Conservation (phyloP, 2,888 invertebrate species). For the Meandrusa payeni region DNA sequence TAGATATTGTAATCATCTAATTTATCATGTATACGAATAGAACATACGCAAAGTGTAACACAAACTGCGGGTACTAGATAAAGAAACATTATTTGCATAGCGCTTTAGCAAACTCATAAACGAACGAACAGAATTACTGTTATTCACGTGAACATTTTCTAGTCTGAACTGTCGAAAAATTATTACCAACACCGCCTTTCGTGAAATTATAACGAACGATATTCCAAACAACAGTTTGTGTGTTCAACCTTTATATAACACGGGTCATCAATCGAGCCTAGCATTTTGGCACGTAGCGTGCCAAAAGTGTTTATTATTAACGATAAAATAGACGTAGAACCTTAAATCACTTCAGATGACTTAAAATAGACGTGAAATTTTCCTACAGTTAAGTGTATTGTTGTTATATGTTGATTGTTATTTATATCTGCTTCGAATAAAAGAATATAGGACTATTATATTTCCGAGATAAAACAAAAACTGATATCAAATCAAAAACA, state of each 20-base stretch:
- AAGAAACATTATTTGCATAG: constrained; percentile 7
- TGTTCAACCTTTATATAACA: constrained; percentile 1
- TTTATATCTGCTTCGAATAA: too few relatives aligned
- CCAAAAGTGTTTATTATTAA: constrained; percentile 2
- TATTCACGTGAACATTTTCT: background rate
- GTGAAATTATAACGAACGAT: constrained; percentile 2
- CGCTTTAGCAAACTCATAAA: constrained; percentile 3
- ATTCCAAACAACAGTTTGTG: constrained; percentile 1
- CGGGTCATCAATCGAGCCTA: constrained; percentile 6
- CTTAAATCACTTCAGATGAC: too few relatives aligned
- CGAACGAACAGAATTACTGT: background rate
- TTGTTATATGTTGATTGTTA: too few relatives aligned
- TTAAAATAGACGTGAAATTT: too few relatives aligned
- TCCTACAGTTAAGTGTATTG: too few relatives aligned
- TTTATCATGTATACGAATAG: background rate
- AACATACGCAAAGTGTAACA: background rate
- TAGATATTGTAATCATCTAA: too few relatives aligned
- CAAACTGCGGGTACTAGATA: constrained; percentile 9
- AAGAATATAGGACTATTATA: too few relatives aligned
- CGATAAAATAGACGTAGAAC: constrained; percentile 6
- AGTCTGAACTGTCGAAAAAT: too few relatives aligned
- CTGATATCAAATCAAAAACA: too few relatives aligned
- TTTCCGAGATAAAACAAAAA: too few relatives aligned
- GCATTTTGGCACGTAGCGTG: constrained; percentile 12
- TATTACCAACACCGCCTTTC: background rate